These are phyloP conservation scores for Sebastes flavidus DNA, from an alignment of 2,797 vertebrate species.

Conservation along the genomic window DNA sequence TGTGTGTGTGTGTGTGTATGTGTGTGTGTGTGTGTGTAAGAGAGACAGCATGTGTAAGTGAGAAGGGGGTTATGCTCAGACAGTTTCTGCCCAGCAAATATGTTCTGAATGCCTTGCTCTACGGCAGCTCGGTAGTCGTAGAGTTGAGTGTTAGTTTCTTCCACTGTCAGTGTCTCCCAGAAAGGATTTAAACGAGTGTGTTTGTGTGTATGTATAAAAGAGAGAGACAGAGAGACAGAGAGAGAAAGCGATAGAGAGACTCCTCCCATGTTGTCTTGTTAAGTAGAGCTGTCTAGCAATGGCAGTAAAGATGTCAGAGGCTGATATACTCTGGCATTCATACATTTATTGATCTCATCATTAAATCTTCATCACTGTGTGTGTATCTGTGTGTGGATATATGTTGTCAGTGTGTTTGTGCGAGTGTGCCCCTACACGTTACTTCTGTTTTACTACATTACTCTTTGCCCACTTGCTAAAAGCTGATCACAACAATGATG, in stretches of 20 bases:
- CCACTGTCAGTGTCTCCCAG: background rate
- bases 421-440: slow-evolving; percentile 29
- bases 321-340: slow-evolving; percentile 83
- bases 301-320: slow-evolving; percentile 79
- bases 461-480: slow-evolving; percentile 72
- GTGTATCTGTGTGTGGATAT: slow-evolving; percentile 28
- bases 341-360: slow-evolving; percentile 86
- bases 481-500: slow-evolving; percentile 77
- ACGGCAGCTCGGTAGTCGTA: background rate
- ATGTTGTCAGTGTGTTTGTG: slow-evolving; percentile 27
- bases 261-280: slow-evolving; percentile 60
- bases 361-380: slow-evolving; percentile 84
- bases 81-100: background rate
- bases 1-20: background rate
- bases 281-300: slow-evolving; percentile 64
- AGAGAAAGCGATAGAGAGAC: background rate
- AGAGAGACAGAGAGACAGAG: background rate
- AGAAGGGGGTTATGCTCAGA: background rate
- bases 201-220: background rate
- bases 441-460: slow-evolving; percentile 61
- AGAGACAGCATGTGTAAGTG: background rate
- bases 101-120: slow-evolving; percentile 18
- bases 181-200: background rate
- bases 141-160: slow-evolving; percentile 4
- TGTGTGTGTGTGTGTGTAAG: background rate